phyloP scores from a whole-genome alignment of 2,113 vertebrate genomes.

The Lepus europaeus region DNA sequence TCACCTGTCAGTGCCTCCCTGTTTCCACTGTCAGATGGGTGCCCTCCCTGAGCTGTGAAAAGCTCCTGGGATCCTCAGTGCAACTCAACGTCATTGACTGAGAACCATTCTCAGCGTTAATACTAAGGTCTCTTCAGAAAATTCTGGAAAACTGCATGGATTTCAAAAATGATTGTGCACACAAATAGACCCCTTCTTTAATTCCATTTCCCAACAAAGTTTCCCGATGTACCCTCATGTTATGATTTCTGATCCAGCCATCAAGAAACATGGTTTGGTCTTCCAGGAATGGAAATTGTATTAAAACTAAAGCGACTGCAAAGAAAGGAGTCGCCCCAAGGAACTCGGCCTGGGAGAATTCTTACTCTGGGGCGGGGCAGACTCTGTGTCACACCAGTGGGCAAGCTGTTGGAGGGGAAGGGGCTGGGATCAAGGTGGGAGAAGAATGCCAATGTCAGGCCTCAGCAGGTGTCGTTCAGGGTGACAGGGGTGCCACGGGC shows the following conservation, averaged over 20 bases:
- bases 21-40: background rate
- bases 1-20: background rate
- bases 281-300: background rate
- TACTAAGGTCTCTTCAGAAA: background rate
- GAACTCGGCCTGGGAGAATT: background rate
- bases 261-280: background rate
- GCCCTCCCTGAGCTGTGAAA: background rate
- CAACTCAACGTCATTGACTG: background rate
- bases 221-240: background rate
- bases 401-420: background rate
- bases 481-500: background rate
- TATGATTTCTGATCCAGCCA: background rate
- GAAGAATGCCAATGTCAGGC: background rate
- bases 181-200: too few relatives aligned
- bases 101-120: background rate
- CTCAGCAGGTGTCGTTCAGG: background rate
- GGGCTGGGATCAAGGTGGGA: background rate
- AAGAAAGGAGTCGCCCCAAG: background rate
- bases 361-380: background rate
- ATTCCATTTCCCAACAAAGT: too few relatives aligned
- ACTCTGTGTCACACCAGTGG: background rate
- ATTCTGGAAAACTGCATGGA: too few relatives aligned
- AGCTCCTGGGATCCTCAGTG: background rate
- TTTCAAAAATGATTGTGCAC: too few relatives aligned
- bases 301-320: background rate